phyloP scores from a whole-genome alignment of 2,113 vertebrate species.

The Conger conger region DNA sequence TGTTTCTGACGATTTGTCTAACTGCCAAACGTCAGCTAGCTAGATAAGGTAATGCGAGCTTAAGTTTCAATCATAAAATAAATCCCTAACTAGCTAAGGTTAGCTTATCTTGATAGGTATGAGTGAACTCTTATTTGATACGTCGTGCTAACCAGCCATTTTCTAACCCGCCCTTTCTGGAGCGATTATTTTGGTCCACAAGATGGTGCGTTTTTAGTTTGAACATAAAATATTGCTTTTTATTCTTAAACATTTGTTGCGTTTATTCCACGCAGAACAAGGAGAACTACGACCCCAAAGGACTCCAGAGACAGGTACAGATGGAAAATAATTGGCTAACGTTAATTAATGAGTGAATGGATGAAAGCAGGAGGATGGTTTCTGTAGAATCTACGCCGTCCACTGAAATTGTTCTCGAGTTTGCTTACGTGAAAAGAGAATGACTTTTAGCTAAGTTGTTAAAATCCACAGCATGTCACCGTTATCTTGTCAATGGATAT shows the following conservation, averaged over 20 bases:
- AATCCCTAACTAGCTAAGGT: no score
- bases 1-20: no score
- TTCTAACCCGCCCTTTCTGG: not conserved
- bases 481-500: no score
- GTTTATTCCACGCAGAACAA: conserved; percentile 62
- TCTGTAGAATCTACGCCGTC: not conserved
- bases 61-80: no score
- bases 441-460: no score
- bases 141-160: not conserved
- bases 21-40: no score
- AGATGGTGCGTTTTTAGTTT: not conserved
- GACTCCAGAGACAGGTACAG: conserved; percentile 54
- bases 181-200: not conserved
- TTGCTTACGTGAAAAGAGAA: no score
- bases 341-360: not conserved
- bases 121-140: no score
- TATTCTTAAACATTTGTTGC: not conserved
- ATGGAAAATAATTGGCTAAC: not conserved
- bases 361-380: not conserved
- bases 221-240: not conserved
- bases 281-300: conserved; percentile 64
- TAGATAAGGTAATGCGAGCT: no score
- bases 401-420: not conserved
- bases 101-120: no score
- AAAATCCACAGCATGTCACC: no score